These are phyloP conservation scores for Coracopsis vasa DNA, from an alignment of 2,113 vertebrate species.

Conservation along the genomic window DNA sequence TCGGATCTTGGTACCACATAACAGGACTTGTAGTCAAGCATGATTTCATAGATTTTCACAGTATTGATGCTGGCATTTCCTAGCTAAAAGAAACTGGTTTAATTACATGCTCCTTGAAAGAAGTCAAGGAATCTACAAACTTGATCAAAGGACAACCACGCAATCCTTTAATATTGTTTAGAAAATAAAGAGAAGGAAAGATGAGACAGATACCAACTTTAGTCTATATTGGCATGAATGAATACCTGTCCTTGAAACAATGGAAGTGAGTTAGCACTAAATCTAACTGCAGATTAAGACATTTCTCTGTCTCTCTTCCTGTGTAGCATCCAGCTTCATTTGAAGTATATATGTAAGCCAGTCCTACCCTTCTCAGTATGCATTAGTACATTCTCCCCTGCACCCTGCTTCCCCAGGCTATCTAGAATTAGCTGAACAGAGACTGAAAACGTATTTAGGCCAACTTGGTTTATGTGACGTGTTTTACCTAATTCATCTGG, in stretches of 20 bases:
- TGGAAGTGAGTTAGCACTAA: not conserved
- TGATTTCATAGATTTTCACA: not conserved
- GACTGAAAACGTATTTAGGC: not conserved
- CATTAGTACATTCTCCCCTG: not conserved
- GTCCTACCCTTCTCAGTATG: not conserved
- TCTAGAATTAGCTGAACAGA: not conserved
- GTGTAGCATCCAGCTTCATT: not conserved
- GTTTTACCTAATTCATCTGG: not conserved
- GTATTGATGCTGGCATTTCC: not conserved
- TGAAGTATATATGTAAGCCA: not conserved
- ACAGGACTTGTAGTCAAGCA: not conserved
- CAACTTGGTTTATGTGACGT: not conserved
- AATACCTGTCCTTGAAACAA: not conserved
- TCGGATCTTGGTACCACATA: not conserved
- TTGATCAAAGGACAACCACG: not conserved
- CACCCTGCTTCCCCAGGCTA: not conserved
- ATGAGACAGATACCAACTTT: not conserved
- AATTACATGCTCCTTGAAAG: not conserved
- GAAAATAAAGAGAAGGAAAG: not conserved
- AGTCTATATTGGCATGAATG: fast-evolving
- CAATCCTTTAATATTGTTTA: not conserved
- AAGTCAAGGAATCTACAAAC: not conserved
- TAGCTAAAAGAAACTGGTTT: not conserved
- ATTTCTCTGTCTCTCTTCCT: not conserved
- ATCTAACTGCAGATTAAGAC: not conserved